Percentiles rank a stretch among this genome's conserved stretches.
These are phyloP conservation scores for Clarias platycephalus DNA, from an alignment of 2,797 vertebrate genomes.

Conservation along the genomic window DNA sequence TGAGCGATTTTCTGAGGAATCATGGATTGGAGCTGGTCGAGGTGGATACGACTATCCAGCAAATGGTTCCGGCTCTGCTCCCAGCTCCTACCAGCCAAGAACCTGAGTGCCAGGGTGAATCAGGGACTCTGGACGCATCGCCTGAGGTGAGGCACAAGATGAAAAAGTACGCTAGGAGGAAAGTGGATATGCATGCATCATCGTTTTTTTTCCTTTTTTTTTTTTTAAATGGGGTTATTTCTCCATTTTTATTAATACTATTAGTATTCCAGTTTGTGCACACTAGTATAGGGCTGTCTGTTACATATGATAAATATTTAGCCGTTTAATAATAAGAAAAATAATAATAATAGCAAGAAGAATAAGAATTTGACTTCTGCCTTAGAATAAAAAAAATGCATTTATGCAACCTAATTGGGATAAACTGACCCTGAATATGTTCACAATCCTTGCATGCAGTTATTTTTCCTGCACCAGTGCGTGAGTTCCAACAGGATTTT, in stretches of 20 bases:
- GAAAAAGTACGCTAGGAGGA: background rate
- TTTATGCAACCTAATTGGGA: background rate
- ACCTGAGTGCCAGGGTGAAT: background rate
- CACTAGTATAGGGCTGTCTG: background rate
- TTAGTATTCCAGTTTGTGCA: background rate
- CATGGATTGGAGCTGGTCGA: slow-evolving; percentile 49
- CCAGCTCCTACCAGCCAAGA: background rate
- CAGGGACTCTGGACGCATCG: slow-evolving; percentile 15
- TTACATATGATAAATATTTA: background rate
- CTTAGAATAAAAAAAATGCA: background rate
- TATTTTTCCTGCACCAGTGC: background rate
- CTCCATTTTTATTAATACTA: background rate
- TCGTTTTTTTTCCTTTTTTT: background rate
- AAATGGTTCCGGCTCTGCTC: slow-evolving; percentile 12
- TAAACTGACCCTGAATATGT: background rate
- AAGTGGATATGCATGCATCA: too few relatives aligned
- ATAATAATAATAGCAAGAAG: background rate
- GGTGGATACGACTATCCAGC: slow-evolving; percentile 42
- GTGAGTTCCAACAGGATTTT: background rate
- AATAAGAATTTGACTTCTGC: background rate
- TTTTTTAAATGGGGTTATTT: background rate
- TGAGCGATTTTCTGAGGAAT: slow-evolving; percentile 37
- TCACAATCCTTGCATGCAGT: background rate
- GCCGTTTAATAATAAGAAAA: background rate
- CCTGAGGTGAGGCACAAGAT: slow-evolving; percentile 51